Percentiles rank a stretch among this genome's conserved stretches.
phyloP scores from a whole-genome alignment of 2,797 vertebrate genomes.

The Spinus olivaceus region DNA sequence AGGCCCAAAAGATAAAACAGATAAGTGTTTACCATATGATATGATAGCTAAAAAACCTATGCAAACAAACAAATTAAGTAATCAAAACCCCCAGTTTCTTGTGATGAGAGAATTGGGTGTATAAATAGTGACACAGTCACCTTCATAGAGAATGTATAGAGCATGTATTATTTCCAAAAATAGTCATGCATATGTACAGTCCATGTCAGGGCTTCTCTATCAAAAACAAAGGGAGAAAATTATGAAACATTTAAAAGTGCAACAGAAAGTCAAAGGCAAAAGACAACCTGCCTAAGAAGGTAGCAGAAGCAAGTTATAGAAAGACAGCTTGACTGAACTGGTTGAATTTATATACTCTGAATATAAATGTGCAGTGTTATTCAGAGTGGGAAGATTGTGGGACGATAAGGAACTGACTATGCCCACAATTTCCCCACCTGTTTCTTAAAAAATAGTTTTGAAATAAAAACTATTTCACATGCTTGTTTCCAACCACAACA shows the following conservation, averaged over 20 bases:
- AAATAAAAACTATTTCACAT: neutral
- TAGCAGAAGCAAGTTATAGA: neutral
- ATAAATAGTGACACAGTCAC: neutral
- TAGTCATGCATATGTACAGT: fast-evolving
- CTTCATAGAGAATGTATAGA: neutral
- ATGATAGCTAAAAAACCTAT: neutral
- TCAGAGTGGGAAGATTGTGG: neutral
- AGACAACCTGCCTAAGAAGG: neutral
- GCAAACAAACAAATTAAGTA: neutral
- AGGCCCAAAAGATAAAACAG: neutral
- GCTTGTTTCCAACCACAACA: neutral
- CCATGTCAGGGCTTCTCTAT: neutral
- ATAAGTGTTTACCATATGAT: neutral
- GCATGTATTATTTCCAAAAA: neutral
- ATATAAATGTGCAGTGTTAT: neutral
- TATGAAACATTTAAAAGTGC: neutral
- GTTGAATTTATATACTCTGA: neutral
- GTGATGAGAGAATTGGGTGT: neutral
- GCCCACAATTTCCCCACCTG: neutral
- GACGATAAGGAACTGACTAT: neutral
- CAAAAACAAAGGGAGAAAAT: neutral
- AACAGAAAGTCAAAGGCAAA: neutral
- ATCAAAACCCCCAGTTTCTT: neutral
- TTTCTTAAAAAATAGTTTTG: neutral
- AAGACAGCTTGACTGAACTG: neutral